Evolutionary conservation across 2,888 invertebrate genomes (phyloP), one percentile per base, ranked within the genome.

Genomic region (Chouioia cunea): DNA sequence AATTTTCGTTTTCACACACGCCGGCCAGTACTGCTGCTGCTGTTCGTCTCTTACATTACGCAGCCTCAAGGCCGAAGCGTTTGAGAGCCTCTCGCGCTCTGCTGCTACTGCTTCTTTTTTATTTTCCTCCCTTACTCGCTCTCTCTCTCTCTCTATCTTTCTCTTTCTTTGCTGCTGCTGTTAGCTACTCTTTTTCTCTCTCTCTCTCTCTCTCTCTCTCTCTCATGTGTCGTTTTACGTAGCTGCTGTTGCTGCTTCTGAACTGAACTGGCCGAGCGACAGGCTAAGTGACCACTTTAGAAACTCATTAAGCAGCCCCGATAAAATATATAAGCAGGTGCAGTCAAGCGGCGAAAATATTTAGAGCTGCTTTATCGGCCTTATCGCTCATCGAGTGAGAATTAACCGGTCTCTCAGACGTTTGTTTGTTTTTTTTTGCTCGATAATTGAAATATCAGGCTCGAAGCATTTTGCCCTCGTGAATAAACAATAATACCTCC

Each of bases 271-370:
- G 57, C 64, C 66, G 47, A 70, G 59, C 64, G 66, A 65, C 70
- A 67, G 67, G 65, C 73, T 73, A 73, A 73, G 73, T 69, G 71
- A 73, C 71, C 73, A 73, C 73, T 73, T 73, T 71, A 71, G 73
- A 73, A 71, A 73, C 68, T 73, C 73, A 73, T 73, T 73, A 73
- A 71, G 68, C 68, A 58, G 48, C 67, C 68, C 66, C 73, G 73
- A 73, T 73, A 73, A 73, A 73, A 65, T 70, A 70, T 72, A 56
- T 56, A 64, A 53, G 47, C 69, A 70, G 65, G 69, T 70, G 69
- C 52, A 36, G 10, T 12, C 14, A 6, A 43, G 50, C 18, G 44
- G 46, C 46, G 44, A 48, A 53, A 64, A 58, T 64, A 54, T 56
- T 65, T 70, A 66, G 62, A 66, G 54, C 58, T 46, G 53, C 56